Evolutionary conservation across 2,113 vertebrate genomes (phyloP).

Genomic region (rabbit (Oryctolagus cuniculus)): DNA sequence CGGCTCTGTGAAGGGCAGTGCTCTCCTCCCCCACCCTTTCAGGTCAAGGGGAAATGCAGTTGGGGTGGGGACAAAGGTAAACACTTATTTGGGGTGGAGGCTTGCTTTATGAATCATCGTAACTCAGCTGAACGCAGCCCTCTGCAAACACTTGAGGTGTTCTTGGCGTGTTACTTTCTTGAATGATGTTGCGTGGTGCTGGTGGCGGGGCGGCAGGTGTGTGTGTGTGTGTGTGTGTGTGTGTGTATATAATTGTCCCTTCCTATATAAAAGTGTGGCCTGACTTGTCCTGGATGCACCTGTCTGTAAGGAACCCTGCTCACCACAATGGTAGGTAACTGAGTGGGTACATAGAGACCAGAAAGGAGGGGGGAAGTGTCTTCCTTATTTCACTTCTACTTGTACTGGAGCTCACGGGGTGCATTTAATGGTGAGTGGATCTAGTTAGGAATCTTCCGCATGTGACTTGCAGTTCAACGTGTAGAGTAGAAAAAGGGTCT

Average conservation of each 20-base stretch:
- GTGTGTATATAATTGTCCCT: not conserved
- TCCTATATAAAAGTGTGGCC: slow-evolving; percentile 19
- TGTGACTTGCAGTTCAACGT: not conserved
- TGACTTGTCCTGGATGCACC: not conserved
- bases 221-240: too few species aligned
- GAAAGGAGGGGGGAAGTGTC: not conserved
- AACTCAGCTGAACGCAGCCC: slow-evolving; percentile 3
- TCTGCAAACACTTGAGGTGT: slow-evolving; percentile 41
- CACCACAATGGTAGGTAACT: slow-evolving; percentile 51
- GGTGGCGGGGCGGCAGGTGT: too few species aligned
- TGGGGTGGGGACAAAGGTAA: not conserved
- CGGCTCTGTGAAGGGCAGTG: not conserved
- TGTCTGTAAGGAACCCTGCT: not conserved
- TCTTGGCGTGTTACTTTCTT: not conserved
- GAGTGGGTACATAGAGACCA: not conserved
- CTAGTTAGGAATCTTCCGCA: not conserved
- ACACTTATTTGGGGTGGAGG: not conserved
- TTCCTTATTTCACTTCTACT: not conserved
- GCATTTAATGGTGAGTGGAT: not conserved
- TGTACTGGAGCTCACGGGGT: not conserved
- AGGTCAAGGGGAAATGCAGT: not conserved
- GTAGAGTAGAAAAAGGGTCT: not conserved
- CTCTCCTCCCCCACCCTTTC: not conserved
- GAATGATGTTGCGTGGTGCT: not conserved
- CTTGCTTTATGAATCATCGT: not conserved